phyloP scores from a whole-genome alignment of 2,797 vertebrate species.

The Denticeps clupeoides region DNA sequence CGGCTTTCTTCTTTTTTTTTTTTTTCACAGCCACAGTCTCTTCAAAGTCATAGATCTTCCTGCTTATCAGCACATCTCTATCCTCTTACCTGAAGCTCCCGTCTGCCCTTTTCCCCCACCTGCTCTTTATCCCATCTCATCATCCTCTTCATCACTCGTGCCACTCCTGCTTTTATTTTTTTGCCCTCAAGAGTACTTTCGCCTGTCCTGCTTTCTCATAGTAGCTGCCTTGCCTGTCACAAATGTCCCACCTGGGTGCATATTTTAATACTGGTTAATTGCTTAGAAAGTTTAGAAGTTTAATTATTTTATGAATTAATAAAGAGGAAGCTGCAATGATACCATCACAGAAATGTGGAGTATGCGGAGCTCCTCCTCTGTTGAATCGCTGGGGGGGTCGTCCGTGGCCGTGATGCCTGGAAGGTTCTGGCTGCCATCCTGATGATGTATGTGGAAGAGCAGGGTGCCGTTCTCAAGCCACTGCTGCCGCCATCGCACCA shows the following conservation, averaged over 20 bases:
- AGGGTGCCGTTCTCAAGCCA: slow-evolving; percentile 96
- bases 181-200: no score
- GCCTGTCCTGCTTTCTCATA: no score
- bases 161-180: background rate
- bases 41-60: no score
- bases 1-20: background rate
- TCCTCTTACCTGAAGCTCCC: no score
- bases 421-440: slow-evolving; percentile 76
- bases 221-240: no score
- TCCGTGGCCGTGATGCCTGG: slow-evolving; percentile 76
- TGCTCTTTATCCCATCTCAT: no score
- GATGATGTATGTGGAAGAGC: slow-evolving; percentile 97
- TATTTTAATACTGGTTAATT: no score
- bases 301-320: background rate
- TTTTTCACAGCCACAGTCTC: no score
- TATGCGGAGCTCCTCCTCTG: slow-evolving; percentile 91
- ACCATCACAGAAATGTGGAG: slow-evolving; percentile 99
- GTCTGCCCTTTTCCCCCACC: no score
- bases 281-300: background rate
- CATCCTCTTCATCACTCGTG: background rate
- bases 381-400: slow-evolving; percentile 75
- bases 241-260: no score
- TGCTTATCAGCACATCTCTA: no score
- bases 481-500: slow-evolving; percentile 96
- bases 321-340: slow-evolving; percentile 16